Percentiles rank a stretch among this genome's conserved stretches.
Evolutionary conservation across 2,113 vertebrate species (phyloP).

Genomic region (Damaliscus lunatus): DNA sequence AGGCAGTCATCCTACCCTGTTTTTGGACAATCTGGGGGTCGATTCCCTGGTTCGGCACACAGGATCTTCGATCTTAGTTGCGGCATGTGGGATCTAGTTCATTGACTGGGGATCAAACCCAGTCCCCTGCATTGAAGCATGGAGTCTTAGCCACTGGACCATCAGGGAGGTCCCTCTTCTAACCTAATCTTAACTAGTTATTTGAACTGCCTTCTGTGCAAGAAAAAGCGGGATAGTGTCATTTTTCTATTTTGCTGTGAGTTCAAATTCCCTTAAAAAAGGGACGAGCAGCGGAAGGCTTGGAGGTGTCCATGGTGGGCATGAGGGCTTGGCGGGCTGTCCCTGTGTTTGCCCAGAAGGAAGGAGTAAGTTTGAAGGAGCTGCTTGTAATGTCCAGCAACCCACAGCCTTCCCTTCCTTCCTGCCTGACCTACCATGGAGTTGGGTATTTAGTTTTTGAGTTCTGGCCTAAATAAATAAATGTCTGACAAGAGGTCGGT

Average conservation of each 20-base stretch:
- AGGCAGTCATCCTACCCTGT: rapidly evolving
- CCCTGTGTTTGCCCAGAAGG: background rate
- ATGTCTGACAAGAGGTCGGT: background rate
- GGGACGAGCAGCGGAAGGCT: background rate
- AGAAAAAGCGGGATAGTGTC: background rate
- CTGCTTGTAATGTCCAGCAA: rapidly evolving
- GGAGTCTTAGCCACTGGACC: background rate
- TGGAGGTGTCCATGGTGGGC: rapidly evolving
- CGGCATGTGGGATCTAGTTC: background rate
- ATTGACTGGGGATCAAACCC: background rate
- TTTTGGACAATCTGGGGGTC: background rate
- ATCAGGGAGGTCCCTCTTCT: background rate
- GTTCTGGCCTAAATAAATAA: background rate
- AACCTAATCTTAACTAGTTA: background rate
- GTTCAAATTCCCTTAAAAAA: background rate
- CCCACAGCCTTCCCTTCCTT: background rate
- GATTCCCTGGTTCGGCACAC: background rate
- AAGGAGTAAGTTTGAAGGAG: background rate
- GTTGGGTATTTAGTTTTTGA: background rate
- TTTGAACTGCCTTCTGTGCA: background rate
- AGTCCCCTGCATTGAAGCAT: background rate
- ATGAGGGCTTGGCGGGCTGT: background rate
- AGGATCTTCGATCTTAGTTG: background rate
- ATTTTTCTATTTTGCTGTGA: background rate
- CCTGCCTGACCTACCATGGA: background rate